A percentile compares a stretch with the other conserved stretches of the same genome.
phyloP scores from a whole-genome alignment of 2,797 vertebrate species.

The Glyptemys insculpta region DNA sequence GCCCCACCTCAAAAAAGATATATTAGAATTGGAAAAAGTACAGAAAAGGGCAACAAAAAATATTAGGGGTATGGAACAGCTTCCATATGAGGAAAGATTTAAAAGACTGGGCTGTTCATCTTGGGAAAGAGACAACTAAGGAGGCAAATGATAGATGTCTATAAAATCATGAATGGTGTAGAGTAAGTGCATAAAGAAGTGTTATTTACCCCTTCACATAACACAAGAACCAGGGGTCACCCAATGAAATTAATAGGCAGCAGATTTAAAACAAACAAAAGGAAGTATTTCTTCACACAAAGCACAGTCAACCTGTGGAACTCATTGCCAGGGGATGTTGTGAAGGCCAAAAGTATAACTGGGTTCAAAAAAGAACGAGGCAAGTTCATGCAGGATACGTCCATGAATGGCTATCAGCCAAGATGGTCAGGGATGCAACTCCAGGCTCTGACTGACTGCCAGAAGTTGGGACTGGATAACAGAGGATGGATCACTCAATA shows the following conservation, averaged over 20 bases:
- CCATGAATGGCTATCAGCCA: background rate
- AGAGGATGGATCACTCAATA: background rate
- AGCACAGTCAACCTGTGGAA: background rate
- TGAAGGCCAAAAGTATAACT: background rate
- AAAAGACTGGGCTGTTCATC: background rate
- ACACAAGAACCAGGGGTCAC: background rate
- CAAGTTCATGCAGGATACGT: background rate
- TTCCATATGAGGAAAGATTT: background rate
- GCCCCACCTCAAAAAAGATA: background rate
- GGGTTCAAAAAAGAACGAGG: background rate
- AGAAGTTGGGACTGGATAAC: background rate
- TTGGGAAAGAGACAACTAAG: background rate
- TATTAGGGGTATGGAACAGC: background rate
- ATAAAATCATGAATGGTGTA: background rate
- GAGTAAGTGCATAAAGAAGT: background rate
- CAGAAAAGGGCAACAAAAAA: background rate
- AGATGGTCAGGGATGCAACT: background rate
- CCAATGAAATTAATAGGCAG: background rate
- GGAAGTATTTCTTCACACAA: background rate
- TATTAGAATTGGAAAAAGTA: background rate
- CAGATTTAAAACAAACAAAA: background rate
- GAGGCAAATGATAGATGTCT: background rate
- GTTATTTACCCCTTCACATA: background rate
- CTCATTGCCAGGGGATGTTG: background rate
- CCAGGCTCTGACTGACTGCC: background rate